Evolutionary conservation across 2,113 vertebrate species (phyloP), one percentile per base, ranked within the genome.

Genomic region (Empidonax traillii): DNA sequence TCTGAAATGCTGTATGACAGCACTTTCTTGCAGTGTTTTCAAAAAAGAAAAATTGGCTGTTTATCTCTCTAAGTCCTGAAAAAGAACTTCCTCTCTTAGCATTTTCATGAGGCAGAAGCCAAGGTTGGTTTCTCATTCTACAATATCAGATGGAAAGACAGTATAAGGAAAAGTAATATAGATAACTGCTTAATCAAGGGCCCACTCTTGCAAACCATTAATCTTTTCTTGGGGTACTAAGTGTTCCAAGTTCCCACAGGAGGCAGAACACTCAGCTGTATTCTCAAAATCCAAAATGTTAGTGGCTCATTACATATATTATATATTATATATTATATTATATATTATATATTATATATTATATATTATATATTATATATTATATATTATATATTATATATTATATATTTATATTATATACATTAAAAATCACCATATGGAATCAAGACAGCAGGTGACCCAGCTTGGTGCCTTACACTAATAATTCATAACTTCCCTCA

Each of bases 1-100:
- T 95, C 73, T 87, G 92, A 94, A 96, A 94, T 51, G 52, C 77
- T 88, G 33, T 85, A 56, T 93, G 74, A 92, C 84, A 87, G 78
- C 67, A 80, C 71, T 87, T 96, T 68, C 75, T 93, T 61, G 61
- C 73, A 69, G 58, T 89, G 65, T 91, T 94, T 92, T 75, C 33
- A 80, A n/a, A 72, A 88, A 65, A 74, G 68, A 95, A 89, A 94
- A 95, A 90, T 39, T 71, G 86, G 19, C 80, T 96, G 77, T 92
- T 95, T 96, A 69, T 89, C 67, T 80, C 77, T 85, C 30, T 2
- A 58, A 94, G 67, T 79, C 75, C 56, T 89, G 61, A 49, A 86
- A 88, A 95, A 95, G 68, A 91, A 78, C 37, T 93, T 85, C 65
- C 1, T 1, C 61, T 89, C 30, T 86, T 75, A 82, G 37, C 76